phyloP scores from a whole-genome alignment of 2,797 vertebrate genomes.

The Graptemys geographica region DNA sequence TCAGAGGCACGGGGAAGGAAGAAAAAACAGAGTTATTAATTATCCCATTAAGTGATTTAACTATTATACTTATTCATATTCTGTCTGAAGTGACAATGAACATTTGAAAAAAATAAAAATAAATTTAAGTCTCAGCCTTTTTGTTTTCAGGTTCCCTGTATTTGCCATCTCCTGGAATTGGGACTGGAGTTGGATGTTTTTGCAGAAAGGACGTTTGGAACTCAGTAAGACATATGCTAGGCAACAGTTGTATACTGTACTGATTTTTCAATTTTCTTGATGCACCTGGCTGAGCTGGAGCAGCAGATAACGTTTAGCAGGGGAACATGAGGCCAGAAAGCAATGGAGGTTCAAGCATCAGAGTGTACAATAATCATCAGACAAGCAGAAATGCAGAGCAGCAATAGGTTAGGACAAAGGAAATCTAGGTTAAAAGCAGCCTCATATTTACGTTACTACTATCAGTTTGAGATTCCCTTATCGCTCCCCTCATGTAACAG shows the following conservation, averaged over 20 bases:
- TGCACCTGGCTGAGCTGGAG: background rate
- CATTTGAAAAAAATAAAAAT: conserved; percentile 5
- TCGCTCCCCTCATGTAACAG: background rate
- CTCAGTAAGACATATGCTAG: background rate
- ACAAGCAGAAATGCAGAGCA: background rate
- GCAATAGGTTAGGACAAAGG: background rate
- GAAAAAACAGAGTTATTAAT: background rate
- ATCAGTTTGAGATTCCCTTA: background rate
- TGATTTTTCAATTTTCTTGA: background rate
- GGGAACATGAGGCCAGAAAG: background rate
- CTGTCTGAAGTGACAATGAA: background rate
- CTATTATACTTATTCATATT: background rate
- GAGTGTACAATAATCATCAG: background rate
- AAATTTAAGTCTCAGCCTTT: background rate
- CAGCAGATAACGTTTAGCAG: background rate
- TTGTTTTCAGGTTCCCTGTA: background rate
- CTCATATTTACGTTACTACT: conserved; percentile 3
- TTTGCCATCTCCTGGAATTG: background rate
- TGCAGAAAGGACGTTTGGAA: background rate
- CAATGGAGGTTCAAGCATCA: background rate
- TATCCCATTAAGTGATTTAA: background rate
- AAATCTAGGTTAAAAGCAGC: background rate
- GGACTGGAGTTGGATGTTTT: background rate
- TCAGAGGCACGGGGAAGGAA: background rate
- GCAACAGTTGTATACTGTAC: background rate